phyloP scores from a whole-genome alignment of 1,140 invertebrate genomes.

The Portunus trituberculatus region DNA sequence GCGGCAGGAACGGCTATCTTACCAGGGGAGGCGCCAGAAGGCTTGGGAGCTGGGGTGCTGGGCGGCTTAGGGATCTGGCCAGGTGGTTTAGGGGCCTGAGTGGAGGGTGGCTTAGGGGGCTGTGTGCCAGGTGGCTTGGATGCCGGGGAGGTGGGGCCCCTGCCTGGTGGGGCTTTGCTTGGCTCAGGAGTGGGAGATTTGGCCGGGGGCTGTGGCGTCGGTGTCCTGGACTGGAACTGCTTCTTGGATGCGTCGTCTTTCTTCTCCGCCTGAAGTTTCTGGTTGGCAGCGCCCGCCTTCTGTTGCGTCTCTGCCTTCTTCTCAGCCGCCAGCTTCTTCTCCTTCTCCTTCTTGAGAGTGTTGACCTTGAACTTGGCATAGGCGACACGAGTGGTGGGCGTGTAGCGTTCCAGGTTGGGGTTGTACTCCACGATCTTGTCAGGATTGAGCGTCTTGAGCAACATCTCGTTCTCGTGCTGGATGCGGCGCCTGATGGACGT shows the following conservation, averaged over 20 bases:
- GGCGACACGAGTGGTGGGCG: slow-evolving; percentile 77
- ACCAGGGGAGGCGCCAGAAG: neutral
- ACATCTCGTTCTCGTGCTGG: slow-evolving; percentile 74
- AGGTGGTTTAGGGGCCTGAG: slow-evolving; percentile 23
- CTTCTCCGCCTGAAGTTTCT: slow-evolving; percentile 46
- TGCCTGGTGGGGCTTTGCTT: neutral
- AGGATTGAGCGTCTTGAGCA: slow-evolving; percentile 72
- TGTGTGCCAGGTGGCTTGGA: neutral
- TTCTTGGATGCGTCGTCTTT: slow-evolving; percentile 26
- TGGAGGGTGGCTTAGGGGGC: neutral
- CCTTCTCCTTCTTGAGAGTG: slow-evolving; percentile 74
- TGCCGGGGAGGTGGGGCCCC: neutral
- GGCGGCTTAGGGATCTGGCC: neutral
- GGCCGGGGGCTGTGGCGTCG: neutral
- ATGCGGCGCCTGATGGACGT: slow-evolving; percentile 77
- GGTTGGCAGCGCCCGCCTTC: slow-evolving; percentile 63
- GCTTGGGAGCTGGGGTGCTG: neutral
- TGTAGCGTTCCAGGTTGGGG: slow-evolving; percentile 72
- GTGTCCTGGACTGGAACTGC: neutral
- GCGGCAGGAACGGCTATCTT: slow-evolving; percentile 43
- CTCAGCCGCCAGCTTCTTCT: slow-evolving; percentile 62
- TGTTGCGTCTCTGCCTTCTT: slow-evolving; percentile 59
- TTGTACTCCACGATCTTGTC: slow-evolving; percentile 77
- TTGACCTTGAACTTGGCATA: slow-evolving; percentile 78
- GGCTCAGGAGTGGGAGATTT: neutral